A percentile compares a stretch with the other conserved stretches of the same genome.
Conservation (phyloP, 2,888 invertebrate species). For the Leucoma salicis region DNA sequence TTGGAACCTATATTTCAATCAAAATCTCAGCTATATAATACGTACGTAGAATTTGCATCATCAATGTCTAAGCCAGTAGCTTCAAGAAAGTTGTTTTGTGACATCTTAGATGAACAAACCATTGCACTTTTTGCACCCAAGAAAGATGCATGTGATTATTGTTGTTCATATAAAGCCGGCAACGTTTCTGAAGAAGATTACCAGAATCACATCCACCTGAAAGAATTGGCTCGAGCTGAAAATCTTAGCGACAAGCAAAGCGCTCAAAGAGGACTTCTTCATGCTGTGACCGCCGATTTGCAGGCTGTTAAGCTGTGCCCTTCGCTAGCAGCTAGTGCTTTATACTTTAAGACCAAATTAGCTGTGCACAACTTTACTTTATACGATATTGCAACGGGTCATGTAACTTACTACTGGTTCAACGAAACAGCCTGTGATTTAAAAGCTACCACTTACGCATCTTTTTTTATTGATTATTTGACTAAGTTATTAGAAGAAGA, state of each 20-base stretch:
- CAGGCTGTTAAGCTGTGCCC: slow-evolving; percentile 41
- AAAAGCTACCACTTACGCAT: slow-evolving; percentile 33
- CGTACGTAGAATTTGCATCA: slow-evolving; percentile 22
- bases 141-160: slow-evolving; percentile 7
- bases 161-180: slow-evolving; percentile 26
- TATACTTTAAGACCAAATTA: slow-evolving; percentile 41
- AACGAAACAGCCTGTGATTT: slow-evolving; percentile 12
- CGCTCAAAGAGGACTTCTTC: slow-evolving; percentile 20
- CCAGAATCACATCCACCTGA: not conserved
- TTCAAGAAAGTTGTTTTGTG: slow-evolving; percentile 30
- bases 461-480: slow-evolving; percentile 31
- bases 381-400: slow-evolving; percentile 30
- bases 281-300: slow-evolving; percentile 30
- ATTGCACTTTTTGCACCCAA: slow-evolving; percentile 26
- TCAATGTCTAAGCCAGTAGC: slow-evolving; percentile 18
- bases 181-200: slow-evolving; percentile 24
- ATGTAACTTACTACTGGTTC: slow-evolving; percentile 31
- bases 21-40: slow-evolving; percentile 26
- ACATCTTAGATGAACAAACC: slow-evolving; percentile 26
- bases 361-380: slow-evolving; percentile 40
- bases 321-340: slow-evolving; percentile 29
- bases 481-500: slow-evolving; percentile 26
- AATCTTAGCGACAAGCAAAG: slow-evolving; percentile 33
- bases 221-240: not conserved
- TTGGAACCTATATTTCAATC: slow-evolving; percentile 33